These are phyloP conservation scores for Leptinotarsa tumamoca DNA, from an alignment of 2,888 invertebrate species.

Conservation along the genomic window DNA sequence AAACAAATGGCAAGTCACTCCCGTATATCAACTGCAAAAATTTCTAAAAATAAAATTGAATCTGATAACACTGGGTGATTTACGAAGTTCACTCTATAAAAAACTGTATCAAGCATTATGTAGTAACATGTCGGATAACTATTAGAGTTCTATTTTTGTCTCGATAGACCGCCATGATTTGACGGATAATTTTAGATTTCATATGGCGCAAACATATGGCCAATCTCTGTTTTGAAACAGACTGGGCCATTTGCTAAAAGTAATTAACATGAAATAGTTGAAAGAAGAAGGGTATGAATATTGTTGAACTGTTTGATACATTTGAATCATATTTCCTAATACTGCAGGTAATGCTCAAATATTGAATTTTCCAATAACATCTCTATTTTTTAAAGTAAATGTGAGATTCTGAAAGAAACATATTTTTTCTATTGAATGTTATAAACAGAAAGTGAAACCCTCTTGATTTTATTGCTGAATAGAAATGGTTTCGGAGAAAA, in stretches of 20 bases:
- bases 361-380: too few relatives aligned
- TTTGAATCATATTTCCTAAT: too few relatives aligned
- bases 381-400: too few relatives aligned
- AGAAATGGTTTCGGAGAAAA: too few relatives aligned
- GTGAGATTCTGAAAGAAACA: too few relatives aligned
- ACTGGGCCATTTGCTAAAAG: slow-evolving; percentile 5
- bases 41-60: background rate
- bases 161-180: slow-evolving; percentile 17
- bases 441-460: too few relatives aligned
- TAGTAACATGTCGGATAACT: slow-evolving; percentile 6
- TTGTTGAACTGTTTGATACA: too few relatives aligned
- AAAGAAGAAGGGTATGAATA: background rate
- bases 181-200: slow-evolving; percentile 13
- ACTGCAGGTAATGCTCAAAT: too few relatives aligned
- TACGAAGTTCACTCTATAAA: slow-evolving; percentile 15
- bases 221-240: slow-evolving; percentile 8
- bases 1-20: background rate
- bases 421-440: too few relatives aligned
- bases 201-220: slow-evolving; percentile 10
- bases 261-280: background rate
- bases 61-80: slow-evolving; percentile 19
- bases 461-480: too few relatives aligned
- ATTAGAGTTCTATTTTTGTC: slow-evolving; percentile 24
- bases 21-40: background rate
- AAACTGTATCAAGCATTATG: background rate